Conservation (phyloP, 1,140 invertebrate genomes). For the Drepana arcuata region DNA sequence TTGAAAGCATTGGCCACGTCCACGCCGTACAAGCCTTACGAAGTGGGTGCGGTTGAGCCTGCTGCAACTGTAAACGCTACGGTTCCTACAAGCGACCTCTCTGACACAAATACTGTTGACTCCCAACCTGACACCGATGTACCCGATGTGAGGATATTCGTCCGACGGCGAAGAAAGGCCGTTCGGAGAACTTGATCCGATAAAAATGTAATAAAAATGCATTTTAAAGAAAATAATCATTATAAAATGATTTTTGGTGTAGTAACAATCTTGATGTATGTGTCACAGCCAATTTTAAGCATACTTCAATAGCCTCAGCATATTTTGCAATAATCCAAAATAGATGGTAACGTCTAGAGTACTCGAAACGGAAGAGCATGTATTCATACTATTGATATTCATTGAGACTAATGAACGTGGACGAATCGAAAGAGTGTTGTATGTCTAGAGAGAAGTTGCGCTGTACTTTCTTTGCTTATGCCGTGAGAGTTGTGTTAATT, state of each 20-base stretch:
- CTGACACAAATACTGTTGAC: conserved; percentile 8
- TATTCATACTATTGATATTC: too few relatives aligned
- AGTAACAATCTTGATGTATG: neutral
- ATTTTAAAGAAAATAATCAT: neutral
- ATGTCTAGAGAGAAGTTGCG: too few relatives aligned
- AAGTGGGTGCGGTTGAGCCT: neutral
- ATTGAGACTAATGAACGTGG: too few relatives aligned
- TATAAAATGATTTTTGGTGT: neutral
- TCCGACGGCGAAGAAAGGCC: conserved; percentile 39
- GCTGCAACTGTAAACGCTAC: neutral
- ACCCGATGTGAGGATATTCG: conserved; percentile 56
- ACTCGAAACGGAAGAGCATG: too few relatives aligned
- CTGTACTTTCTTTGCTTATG: too few relatives aligned
- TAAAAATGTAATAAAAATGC: neutral
- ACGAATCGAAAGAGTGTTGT: too few relatives aligned
- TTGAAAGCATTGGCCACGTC: conserved; percentile 45
- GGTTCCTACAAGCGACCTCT: conserved; percentile 7
- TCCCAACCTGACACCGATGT: conserved; percentile 17
- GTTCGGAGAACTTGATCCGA: conserved; percentile 15
- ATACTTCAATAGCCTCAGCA: neutral
- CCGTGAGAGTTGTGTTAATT: too few relatives aligned
- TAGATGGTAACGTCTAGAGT: too few relatives aligned
- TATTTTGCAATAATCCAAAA: too few relatives aligned
- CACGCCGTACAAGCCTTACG: conserved; percentile 32
- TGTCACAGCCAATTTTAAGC: neutral